These are phyloP conservation scores for Rhaphigaster nebulosa DNA, from an alignment of 2,888 invertebrate species.

Conservation along the genomic window DNA sequence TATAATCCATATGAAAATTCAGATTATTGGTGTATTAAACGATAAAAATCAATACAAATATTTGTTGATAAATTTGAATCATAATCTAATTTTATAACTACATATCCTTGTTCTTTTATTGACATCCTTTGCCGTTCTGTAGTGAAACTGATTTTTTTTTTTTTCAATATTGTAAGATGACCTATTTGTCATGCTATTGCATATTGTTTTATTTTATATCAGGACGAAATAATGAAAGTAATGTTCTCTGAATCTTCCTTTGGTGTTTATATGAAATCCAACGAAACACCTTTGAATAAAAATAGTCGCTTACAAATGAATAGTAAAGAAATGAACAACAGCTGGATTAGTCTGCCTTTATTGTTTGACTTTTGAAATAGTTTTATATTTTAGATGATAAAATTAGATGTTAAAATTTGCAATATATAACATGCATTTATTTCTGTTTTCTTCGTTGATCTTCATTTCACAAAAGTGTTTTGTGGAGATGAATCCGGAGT, in stretches of 20 bases:
- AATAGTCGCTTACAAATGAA: not conserved
- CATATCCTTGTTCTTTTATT: not conserved
- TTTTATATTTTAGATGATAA: not conserved
- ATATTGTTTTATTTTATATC: not conserved
- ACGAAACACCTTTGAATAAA: not conserved
- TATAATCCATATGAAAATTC: not conserved
- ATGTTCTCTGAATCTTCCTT: not conserved
- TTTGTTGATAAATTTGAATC: not conserved
- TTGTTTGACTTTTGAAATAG: not conserved
- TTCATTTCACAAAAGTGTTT: not conserved
- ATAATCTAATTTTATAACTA: no score
- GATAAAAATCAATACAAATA: not conserved
- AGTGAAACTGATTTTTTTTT: not conserved
- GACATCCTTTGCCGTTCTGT: not conserved
- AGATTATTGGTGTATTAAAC: not conserved
- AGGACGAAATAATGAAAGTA: not conserved
- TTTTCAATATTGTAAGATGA: not conserved
- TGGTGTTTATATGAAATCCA: not conserved
- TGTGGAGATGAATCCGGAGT: constrained; percentile 13
- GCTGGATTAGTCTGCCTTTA: constrained; percentile 28
- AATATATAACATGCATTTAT: not conserved
- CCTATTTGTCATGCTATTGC: rapidly evolving
- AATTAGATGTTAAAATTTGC: not conserved
- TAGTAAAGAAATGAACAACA: not conserved
- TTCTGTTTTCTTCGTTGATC: not conserved